A percentile compares a stretch with the other conserved stretches of the same genome.
Conservation (phyloP, 2,113 vertebrate genomes). For the Callocephalon fimbriatum region DNA sequence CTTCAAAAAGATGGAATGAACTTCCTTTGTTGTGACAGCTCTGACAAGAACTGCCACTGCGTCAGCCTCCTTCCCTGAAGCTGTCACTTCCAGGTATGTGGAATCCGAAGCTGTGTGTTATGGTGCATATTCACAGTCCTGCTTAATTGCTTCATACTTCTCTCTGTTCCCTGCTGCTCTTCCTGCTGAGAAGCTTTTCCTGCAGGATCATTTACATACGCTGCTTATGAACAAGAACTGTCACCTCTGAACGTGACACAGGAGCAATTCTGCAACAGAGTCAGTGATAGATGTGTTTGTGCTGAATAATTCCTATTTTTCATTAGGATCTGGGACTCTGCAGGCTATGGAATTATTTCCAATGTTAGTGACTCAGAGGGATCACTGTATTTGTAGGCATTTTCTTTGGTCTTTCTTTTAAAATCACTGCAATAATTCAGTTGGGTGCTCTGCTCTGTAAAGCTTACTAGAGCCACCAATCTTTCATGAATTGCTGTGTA, state of each 20-base stretch:
- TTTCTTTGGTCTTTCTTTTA: not conserved
- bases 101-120: not conserved
- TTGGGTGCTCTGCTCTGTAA: not conserved
- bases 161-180: not conserved
- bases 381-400: not conserved
- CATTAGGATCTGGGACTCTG: not conserved
- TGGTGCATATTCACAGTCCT: not conserved
- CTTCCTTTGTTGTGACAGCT: not conserved
- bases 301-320: not conserved
- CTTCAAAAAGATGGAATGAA: not conserved
- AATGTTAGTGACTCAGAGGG: not conserved
- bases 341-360: not conserved
- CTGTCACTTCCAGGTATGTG: not conserved
- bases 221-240: not conserved
- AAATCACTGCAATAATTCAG: not conserved
- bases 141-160: not conserved
- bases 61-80: not conserved
- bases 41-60: not conserved
- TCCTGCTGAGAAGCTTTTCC: not conserved
- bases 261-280: not conserved
- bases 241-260: not conserved
- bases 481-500: not conserved
- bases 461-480: not conserved
- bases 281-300: not conserved
- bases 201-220: not conserved